These are phyloP conservation scores for Hoplodrina ambigua DNA, from an alignment of 2,888 invertebrate genomes.

Conservation along the genomic window DNA sequence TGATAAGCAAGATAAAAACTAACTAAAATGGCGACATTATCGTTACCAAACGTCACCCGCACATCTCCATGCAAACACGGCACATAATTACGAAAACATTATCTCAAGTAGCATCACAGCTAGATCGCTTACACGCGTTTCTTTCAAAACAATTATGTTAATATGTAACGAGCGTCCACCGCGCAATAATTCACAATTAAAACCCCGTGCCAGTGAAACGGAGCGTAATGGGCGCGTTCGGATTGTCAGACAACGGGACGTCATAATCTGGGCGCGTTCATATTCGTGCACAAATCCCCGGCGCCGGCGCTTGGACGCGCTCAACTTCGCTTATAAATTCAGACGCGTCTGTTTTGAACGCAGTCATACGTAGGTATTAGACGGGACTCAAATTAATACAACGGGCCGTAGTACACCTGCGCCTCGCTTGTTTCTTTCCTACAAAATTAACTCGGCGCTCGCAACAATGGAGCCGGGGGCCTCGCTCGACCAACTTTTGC, in stretches of 20 bases:
- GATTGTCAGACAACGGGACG: conserved; percentile 73
- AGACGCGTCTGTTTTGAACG: conserved; percentile 81
- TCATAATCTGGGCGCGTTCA: conserved; percentile 83
- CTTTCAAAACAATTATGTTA: conserved; percentile 88
- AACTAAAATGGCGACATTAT: conserved; percentile 76
- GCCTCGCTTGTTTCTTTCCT: conserved; percentile 87
- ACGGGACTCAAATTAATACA: conserved; percentile 88
- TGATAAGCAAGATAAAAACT: conserved; percentile 73
- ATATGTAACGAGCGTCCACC: conserved; percentile 74
- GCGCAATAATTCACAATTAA: conserved; percentile 85
- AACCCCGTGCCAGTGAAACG: conserved; percentile 70
- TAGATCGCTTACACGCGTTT: conserved; percentile 83
- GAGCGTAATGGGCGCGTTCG: conserved; percentile 74
- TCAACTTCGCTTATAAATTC: conserved; percentile 85
- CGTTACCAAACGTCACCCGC: conserved; percentile 74
- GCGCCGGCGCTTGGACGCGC: conserved; percentile 74
- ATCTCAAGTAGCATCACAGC: conserved; percentile 85
- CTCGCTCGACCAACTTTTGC: conserved; percentile 82
- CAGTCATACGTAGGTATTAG: conserved; percentile 87
- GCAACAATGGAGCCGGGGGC: conserved; percentile 84
- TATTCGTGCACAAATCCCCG: conserved; percentile 76
- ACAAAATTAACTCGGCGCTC: conserved; percentile 86
- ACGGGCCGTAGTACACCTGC: conserved; percentile 83
- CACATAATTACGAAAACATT: conserved; percentile 79
- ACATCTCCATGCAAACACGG: conserved; percentile 85